A percentile compares a stretch with the other conserved stretches of the same genome.
Evolutionary conservation across 2,888 invertebrate species (phyloP).

Genomic region (Tachina fera): DNA sequence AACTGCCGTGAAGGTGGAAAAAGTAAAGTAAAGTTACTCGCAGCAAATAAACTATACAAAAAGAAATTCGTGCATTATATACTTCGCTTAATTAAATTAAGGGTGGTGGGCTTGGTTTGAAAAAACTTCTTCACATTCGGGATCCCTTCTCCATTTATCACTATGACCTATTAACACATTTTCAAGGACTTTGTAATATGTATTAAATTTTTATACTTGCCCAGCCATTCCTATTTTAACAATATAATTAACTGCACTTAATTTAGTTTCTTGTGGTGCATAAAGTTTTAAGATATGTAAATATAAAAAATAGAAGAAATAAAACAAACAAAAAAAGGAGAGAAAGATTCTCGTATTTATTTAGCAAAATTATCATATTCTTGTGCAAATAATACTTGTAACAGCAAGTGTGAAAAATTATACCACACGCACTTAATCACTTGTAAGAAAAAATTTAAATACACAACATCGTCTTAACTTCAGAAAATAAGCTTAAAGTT

Average conservation of each 20-base stretch:
- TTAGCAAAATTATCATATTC: neutral
- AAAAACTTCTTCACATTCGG: neutral
- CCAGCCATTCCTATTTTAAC: neutral
- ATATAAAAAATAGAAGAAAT: neutral
- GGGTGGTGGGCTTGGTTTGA: neutral
- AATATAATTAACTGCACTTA: neutral
- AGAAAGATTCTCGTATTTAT: neutral
- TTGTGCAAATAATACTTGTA: constrained; percentile 4
- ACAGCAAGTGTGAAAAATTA: neutral
- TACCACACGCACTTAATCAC: neutral
- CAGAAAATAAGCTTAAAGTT: too few species aligned
- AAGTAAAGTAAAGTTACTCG: constrained; percentile 13
- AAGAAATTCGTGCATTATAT: constrained; percentile 5
- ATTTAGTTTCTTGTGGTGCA: neutral
- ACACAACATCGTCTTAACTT: too few species aligned
- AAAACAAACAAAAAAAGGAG: neutral
- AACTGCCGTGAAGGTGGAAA: constrained; percentile 26
- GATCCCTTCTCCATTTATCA: too few species aligned
- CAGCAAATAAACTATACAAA: constrained; percentile 15
- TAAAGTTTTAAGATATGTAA: neutral
- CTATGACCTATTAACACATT: too few species aligned
- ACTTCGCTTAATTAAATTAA: neutral
- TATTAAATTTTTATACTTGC: too few species aligned
- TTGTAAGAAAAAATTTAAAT: neutral
- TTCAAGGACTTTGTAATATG: too few species aligned